phyloP scores from a whole-genome alignment of 1,140 invertebrate genomes.

The Penaeus japonicus region DNA sequence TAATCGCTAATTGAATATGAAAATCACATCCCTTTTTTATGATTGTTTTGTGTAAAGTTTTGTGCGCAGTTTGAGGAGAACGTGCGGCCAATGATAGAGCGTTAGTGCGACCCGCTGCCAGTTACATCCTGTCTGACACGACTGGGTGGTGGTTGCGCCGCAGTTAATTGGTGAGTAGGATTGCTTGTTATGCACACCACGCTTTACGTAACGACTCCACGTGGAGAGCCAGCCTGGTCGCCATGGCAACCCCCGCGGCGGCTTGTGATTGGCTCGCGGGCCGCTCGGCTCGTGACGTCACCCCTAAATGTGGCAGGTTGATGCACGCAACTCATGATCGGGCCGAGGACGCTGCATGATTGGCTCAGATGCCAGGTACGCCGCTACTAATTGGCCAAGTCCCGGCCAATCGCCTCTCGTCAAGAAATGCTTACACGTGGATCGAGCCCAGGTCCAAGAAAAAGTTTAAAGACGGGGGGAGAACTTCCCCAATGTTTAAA shows the following conservation, averaged over 20 bases:
- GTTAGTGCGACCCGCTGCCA: slow-evolving; percentile 2
- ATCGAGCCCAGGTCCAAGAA: no score
- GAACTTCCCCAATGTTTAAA: no score
- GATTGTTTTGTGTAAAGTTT: no score
- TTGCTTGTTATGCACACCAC: slow-evolving; percentile 31
- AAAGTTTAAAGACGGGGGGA: no score
- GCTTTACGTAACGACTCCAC: slow-evolving; percentile 21
- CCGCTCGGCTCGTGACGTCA: background rate
- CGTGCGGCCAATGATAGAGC: slow-evolving; percentile 17
- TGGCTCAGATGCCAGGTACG: background rate
- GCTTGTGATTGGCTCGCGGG: background rate
- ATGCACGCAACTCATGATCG: slow-evolving; percentile 1
- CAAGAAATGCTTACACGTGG: no score
- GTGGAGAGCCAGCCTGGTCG: background rate
- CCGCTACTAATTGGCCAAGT: background rate
- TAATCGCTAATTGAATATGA: no score
- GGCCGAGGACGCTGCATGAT: background rate
- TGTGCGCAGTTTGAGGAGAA: background rate
- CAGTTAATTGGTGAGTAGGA: slow-evolving; percentile 19
- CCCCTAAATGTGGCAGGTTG: background rate
- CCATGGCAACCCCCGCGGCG: no score
- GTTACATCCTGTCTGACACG: slow-evolving; percentile 9
- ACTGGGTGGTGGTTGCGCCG: slow-evolving; percentile 1
- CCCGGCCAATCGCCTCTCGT: no score
- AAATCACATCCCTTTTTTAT: no score